Base-by-base conservation (phyloP, 23 tunicate genomes). In the Aplidium turbinatum region DNA sequence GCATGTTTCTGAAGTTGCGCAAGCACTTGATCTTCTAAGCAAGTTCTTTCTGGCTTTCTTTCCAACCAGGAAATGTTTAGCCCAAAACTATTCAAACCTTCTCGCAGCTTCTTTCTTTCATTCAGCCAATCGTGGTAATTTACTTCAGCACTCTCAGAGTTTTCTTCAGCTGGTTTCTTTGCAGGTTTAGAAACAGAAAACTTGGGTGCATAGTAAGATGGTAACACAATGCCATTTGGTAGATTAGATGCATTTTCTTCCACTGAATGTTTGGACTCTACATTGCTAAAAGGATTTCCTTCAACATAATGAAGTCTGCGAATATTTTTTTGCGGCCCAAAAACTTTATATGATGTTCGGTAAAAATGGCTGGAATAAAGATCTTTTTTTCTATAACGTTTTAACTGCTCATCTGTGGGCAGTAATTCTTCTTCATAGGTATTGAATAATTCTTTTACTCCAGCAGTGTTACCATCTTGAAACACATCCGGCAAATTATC, bases 371-470 rank as follows among this genome's bases (percentile, higher is more conserved):
- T 83, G 18, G 89, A 63, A 25, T 74, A 28, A 21, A 83, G 55
- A 39, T 83, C 72, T 48, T 73, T 51, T 35, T 75, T 74, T 56
- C 66, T 74, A 38, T 63, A 83, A 4, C 27, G 25, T 38, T 48
- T 76, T 19, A 83, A 52, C 29, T 83, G 89, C 4, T 47, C 33
- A 19, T 83, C 47, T 3, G 75, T 58, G 23, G 87, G 87, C 26
- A 81, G 73, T 13, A 81, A 39, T 20, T 76, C 77, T 47, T 72
- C 63, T 63, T 81, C 87, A 72, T 38, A 71, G 23, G 38, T 39
- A 34, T 81, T 73, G 48, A 81, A 81, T 39, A 81, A 61, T n/a
- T 81, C 73, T 62, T 72, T 72, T 24, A 81, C 79, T 4, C 79
- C 79, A 2, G 38, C 27, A 34, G 47, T 33, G 29, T 30, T 0